A percentile compares a stretch with the other conserved stretches of the same genome.
These are phyloP conservation scores for Channallabes apus DNA, from an alignment of 2,797 vertebrate genomes.

Conservation along the genomic window DNA sequence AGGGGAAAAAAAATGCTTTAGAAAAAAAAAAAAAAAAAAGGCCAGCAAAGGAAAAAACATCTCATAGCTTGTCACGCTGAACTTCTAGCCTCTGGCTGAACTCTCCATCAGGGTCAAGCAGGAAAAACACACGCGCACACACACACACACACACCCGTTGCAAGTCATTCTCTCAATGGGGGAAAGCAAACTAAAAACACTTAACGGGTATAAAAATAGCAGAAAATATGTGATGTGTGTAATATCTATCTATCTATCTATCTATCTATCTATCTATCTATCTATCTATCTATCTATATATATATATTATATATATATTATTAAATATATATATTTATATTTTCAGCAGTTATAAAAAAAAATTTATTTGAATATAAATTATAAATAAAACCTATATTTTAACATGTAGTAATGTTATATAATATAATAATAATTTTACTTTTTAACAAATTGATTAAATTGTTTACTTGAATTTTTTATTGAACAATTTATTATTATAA, in stretches of 20 bases:
- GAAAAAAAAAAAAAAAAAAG: slow-evolving; percentile 19
- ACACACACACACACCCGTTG: slow-evolving; percentile 45
- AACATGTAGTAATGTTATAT: neutral
- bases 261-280: too few species aligned
- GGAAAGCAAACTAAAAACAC: slow-evolving; percentile 55
- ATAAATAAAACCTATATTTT: neutral
- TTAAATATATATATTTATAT: neutral
- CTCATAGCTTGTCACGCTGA: slow-evolving; percentile 51
- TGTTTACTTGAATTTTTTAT: neutral
- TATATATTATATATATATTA: too few species aligned
- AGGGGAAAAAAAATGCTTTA: slow-evolving; percentile 22
- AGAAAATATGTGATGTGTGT: neutral
- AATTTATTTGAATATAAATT: neutral
- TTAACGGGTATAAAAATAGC: neutral
- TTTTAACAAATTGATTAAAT: neutral
- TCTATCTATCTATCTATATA: too few species aligned
- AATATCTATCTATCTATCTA: too few species aligned
- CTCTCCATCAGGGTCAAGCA: slow-evolving; percentile 60
- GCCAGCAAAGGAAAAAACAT: slow-evolving; percentile 56
- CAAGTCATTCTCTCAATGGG: slow-evolving; percentile 51
- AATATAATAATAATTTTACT: neutral
- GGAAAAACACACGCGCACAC: slow-evolving; percentile 59
- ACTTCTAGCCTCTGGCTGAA: slow-evolving; percentile 67
- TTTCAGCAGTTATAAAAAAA: neutral
- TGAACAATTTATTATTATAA: neutral